phyloP scores from a whole-genome alignment of 2,797 vertebrate species.

The Adrianichthys oophorus region DNA sequence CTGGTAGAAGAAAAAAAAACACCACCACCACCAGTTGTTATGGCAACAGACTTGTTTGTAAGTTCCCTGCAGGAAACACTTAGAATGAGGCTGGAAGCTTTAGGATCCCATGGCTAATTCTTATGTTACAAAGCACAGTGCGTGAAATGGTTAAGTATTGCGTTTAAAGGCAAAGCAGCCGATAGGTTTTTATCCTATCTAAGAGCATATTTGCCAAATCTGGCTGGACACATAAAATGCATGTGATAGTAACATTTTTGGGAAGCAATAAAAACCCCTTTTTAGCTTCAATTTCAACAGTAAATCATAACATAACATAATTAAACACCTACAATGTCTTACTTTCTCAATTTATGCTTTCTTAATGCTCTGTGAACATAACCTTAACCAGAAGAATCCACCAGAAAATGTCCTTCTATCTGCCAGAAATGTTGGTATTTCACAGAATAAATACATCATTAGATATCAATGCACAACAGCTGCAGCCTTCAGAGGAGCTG shows the following conservation, averaged over 20 bases:
- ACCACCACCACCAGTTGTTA: constrained; percentile 62
- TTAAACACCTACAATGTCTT: constrained; percentile 22
- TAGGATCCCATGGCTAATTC: constrained; percentile 29
- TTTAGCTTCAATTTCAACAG: constrained; percentile 30
- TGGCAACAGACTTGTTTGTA: constrained; percentile 68
- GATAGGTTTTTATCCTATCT: constrained; percentile 36
- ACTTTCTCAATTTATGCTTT: constrained; percentile 44
- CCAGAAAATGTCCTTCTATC: constrained; percentile 15
- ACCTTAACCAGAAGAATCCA: constrained; percentile 25
- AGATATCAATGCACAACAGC: constrained; percentile 19
- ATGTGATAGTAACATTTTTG: constrained; percentile 34
- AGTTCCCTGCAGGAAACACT: constrained; percentile 53
- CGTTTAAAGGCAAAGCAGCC: constrained; percentile 18
- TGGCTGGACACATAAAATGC: constrained; percentile 42
- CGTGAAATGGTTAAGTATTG: constrained; percentile 39
- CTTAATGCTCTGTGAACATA: constrained; percentile 16
- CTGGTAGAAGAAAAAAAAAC: constrained; percentile 47
- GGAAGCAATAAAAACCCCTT: constrained; percentile 38
- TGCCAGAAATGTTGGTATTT: constrained; percentile 23
- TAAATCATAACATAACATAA: constrained; percentile 40
- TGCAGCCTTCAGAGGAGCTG: constrained; percentile 21
- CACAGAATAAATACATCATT: constrained; percentile 9
- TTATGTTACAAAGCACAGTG: constrained; percentile 27
- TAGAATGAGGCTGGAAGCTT: constrained; percentile 25
- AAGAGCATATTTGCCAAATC: constrained; percentile 23